A percentile compares a stretch with the other conserved stretches of the same genome.
phyloP scores from a whole-genome alignment of 2,888 invertebrate genomes.

The Dusona sp. region DNA sequence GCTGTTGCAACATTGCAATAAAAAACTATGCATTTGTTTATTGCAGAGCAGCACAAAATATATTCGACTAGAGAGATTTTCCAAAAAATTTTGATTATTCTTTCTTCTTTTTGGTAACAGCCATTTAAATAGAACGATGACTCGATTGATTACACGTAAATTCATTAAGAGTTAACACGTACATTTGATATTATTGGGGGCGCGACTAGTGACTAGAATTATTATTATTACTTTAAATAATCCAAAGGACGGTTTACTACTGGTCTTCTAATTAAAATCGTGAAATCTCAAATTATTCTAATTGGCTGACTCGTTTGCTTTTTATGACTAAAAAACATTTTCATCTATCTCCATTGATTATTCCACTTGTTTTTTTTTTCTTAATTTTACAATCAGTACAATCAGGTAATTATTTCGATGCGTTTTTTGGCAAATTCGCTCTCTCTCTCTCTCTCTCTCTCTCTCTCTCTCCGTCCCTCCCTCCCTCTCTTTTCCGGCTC shows the following conservation, averaged over 20 bases:
- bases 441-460: neutral
- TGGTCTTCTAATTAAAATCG: conserved; percentile 45
- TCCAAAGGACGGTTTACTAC: conserved; percentile 63
- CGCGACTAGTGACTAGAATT: conserved; percentile 21
- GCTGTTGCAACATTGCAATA: conserved; percentile 25
- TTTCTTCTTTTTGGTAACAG: conserved; percentile 18
- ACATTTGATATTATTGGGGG: conserved; percentile 3
- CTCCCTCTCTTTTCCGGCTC: neutral
- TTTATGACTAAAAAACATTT: neutral
- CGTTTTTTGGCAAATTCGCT: conserved; percentile 40
- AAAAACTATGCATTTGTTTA: conserved; percentile 27
- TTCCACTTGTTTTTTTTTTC: conserved; percentile 10
- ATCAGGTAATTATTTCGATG: conserved; percentile 55
- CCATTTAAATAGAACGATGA: neutral
- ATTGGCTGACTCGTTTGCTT: conserved; percentile 11
- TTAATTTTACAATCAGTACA: conserved; percentile 15
- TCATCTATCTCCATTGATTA: conserved; percentile 39
- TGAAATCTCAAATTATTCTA: conserved; percentile 47
- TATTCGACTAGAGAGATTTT: conserved; percentile 36
- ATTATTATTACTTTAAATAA: conserved; percentile 2
- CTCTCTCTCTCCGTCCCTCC: neutral
- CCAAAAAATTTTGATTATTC: conserved; percentile 38
- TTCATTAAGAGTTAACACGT: conserved; percentile 15
- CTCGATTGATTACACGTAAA: conserved; percentile 21
- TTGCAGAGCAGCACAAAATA: conserved; percentile 28